Percentiles rank a stretch among this genome's conserved stretches.
phyloP scores from a whole-genome alignment of 2,113 vertebrate genomes.

The Poecile atricapillus region DNA sequence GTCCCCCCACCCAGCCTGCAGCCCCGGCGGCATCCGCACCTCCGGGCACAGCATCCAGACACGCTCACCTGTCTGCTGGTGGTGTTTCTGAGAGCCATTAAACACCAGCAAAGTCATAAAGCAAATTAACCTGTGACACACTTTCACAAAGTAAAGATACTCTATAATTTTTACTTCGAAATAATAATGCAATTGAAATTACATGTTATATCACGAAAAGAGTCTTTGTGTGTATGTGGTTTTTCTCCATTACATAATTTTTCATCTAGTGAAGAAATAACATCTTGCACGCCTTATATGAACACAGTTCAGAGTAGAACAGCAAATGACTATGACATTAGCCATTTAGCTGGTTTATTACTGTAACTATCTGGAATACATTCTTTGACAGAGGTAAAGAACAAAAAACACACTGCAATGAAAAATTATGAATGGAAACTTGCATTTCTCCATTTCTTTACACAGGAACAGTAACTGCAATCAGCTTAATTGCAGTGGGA shows the following conservation, averaged over 20 bases:
- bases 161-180: background rate
- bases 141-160: background rate
- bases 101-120: background rate
- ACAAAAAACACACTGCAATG: background rate
- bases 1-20: rapidly evolving
- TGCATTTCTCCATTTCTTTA: background rate
- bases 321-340: background rate
- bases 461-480: background rate
- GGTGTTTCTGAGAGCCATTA: no score
- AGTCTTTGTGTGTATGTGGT: background rate
- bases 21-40: rapidly evolving
- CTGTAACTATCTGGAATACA: background rate
- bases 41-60: rapidly evolving
- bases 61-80: rapidly evolving
- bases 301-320: background rate
- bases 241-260: background rate
- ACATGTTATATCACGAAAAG: background rate
- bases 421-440: background rate
- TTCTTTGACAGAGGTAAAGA: slow-evolving; percentile 27
- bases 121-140: background rate
- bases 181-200: background rate
- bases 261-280: background rate
- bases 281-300: background rate
- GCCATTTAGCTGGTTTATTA: slow-evolving; percentile 32
- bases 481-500: background rate